These are phyloP conservation scores for Melinaea marsaeus DNA, from an alignment of 2,888 invertebrate species.

Conservation along the genomic window DNA sequence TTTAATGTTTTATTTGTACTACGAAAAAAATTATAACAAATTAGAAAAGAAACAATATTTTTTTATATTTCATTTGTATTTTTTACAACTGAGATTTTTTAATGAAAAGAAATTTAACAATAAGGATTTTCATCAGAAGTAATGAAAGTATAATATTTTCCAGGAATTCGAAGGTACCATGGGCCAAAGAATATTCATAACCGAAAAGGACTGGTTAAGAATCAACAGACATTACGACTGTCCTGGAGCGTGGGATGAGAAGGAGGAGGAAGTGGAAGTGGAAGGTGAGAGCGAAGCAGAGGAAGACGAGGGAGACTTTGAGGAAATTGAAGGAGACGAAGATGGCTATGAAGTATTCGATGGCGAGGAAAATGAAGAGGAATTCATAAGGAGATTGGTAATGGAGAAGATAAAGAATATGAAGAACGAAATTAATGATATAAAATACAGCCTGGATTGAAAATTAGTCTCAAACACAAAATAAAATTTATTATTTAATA, in stretches of 20 bases:
- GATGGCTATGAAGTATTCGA: not conserved
- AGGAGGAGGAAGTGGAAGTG: slow-evolving; percentile 8
- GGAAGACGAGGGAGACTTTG: slow-evolving; percentile 1
- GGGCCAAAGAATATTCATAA: slow-evolving; percentile 70
- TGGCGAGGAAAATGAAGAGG: not conserved
- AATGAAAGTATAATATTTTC: slow-evolving; percentile 19
- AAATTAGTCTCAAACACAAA: too few species aligned
- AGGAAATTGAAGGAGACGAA: not conserved
- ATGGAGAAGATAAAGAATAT: not conserved
- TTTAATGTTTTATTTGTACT: too few species aligned
- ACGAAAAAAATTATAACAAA: too few species aligned
- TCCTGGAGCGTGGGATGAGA: slow-evolving; percentile 59
- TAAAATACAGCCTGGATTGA: too few species aligned
- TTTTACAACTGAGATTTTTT: too few species aligned
- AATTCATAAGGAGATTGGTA: not conserved
- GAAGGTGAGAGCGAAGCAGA: slow-evolving; percentile 1
- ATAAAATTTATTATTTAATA: too few species aligned
- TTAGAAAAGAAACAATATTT: too few species aligned
- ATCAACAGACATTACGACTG: slow-evolving; percentile 72
- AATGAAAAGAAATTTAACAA: too few species aligned
- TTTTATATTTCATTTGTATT: too few species aligned
- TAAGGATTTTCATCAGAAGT: not conserved
- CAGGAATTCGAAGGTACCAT: slow-evolving; percentile 66
- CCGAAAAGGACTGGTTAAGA: slow-evolving; percentile 70
- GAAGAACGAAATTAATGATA: not conserved